Conservation (phyloP, 2,888 invertebrate species). For the Melinopterus prodromus region DNA sequence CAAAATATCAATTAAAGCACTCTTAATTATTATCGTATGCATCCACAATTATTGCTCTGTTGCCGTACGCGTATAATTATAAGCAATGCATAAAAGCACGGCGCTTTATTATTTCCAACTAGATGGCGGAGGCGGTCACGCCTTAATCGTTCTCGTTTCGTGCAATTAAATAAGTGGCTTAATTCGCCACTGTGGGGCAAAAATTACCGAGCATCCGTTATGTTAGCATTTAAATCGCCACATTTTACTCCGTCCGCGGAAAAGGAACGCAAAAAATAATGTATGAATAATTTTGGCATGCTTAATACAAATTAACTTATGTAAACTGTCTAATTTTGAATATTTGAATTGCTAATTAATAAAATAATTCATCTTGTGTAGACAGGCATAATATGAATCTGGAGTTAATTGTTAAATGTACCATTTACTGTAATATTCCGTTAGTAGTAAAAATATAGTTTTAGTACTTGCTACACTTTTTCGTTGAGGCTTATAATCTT, state of each 20-base stretch:
- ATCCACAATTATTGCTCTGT: not conserved
- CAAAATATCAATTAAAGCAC: not conserved
- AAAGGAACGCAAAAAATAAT: not conserved
- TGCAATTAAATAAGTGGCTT: slow-evolving; percentile 30
- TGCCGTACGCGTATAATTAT: slow-evolving; percentile 23
- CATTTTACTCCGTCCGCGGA: not conserved
- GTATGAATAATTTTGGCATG: not conserved
- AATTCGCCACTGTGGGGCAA: slow-evolving; percentile 10
- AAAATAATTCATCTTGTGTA: not conserved
- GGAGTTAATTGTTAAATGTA: not conserved
- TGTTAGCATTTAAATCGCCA: not conserved
- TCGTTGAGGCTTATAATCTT: no score
- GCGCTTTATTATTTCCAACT: slow-evolving; percentile 10
- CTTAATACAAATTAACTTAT: not conserved
- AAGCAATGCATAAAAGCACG: slow-evolving; percentile 12
- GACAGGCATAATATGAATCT: not conserved
- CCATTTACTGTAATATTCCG: not conserved
- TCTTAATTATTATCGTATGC: slow-evolving; percentile 4
- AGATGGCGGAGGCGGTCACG: slow-evolving; percentile 10
- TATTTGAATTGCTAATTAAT: not conserved
- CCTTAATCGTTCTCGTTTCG: slow-evolving; percentile 33
- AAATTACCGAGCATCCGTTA: slow-evolving; percentile 13
- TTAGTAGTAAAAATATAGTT: no score
- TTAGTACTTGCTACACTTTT: no score
- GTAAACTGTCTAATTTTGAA: slow-evolving; percentile 4